phyloP scores from a whole-genome alignment of 2,797 vertebrate genomes.

The Cuniculus paca region DNA sequence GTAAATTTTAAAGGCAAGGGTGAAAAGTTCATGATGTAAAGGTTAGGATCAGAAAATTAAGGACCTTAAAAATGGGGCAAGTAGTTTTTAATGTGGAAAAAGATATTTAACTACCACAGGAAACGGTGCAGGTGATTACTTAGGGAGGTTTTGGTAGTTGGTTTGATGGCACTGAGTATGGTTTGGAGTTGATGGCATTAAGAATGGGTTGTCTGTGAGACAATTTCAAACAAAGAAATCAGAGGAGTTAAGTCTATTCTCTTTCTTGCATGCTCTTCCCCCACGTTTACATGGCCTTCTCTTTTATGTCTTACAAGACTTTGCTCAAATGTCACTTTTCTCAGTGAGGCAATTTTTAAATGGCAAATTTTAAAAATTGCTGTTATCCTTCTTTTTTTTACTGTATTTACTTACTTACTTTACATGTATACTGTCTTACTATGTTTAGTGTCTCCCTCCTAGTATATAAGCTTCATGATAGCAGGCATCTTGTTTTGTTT shows the following conservation, averaged over 20 bases:
- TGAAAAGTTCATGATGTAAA: background rate
- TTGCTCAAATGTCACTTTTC: background rate
- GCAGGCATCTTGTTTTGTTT: constrained; percentile 12
- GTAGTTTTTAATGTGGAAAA: constrained; percentile 17
- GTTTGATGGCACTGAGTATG: constrained; percentile 9
- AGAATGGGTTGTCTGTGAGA: background rate
- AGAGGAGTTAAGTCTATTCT: background rate
- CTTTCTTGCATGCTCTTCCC: background rate
- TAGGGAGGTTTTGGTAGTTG: background rate
- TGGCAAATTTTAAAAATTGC: background rate
- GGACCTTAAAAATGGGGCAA: background rate
- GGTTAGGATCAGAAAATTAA: background rate
- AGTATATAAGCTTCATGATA: constrained; percentile 43
- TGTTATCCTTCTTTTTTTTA: background rate
- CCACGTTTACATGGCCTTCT: background rate
- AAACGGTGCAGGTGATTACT: background rate
- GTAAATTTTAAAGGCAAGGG: background rate
- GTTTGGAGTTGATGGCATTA: background rate
- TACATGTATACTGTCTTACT: background rate
- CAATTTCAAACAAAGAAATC: background rate
- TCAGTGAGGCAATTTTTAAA: background rate
- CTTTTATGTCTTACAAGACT: background rate
- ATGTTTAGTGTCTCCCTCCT: background rate
- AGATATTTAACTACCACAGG: background rate
- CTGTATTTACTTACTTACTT: constrained; percentile 13